Evolutionary conservation across 2,113 vertebrate species (phyloP), one percentile per base, ranked within the genome.

Genomic region (Nanorana parkeri): DNA sequence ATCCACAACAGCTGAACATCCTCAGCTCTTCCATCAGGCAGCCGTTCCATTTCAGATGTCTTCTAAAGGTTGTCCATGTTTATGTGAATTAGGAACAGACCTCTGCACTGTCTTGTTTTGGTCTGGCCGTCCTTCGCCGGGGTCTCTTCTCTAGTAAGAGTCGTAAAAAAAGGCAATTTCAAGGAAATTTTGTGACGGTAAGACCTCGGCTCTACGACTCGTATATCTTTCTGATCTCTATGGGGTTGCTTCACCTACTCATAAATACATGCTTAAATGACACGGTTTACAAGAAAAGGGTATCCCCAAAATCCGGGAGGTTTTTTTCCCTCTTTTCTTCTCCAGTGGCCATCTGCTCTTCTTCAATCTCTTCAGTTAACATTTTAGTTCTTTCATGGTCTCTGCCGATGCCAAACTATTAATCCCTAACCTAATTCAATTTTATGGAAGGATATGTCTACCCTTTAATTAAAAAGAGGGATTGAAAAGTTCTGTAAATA

Each of bases 151-250:
- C 41, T 1, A 29, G 5, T 3, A 15, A 54, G 5, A 24, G 15
- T 29, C 17, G 52, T 77, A 29, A 78, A 55, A 78, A 55, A 68
- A 55, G 11, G 61, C 17, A n/a, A 66, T 55, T 66, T 78, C 17
- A 29, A 36, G 76, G 26, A 19, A 66, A 73, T 32, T 63, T 36
- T 21, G 28, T 60, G 20, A 68, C 26, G 2, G 3, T 21, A 55
- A 36, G 54, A 79, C 26, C 65, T 79, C 52, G 23, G 4, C 26
- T 41, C 52, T 55, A 26, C 10, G 8, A 56, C 77, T 41, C 17
- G 23, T 26, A 36, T 58, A 24, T 24, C 32, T 64, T 10, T 24
- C 55, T 61, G 55, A 75, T 61, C 63, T 67, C 60, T n/a, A 28
- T 72, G 41, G 24, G 68, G 21, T 55, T 24, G 21, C 68, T 69